Percentiles rank a stretch among this genome's conserved stretches.
Evolutionary conservation across 2,113 vertebrate species (phyloP).

Genomic region (Craseonycteris thonglongyai): DNA sequence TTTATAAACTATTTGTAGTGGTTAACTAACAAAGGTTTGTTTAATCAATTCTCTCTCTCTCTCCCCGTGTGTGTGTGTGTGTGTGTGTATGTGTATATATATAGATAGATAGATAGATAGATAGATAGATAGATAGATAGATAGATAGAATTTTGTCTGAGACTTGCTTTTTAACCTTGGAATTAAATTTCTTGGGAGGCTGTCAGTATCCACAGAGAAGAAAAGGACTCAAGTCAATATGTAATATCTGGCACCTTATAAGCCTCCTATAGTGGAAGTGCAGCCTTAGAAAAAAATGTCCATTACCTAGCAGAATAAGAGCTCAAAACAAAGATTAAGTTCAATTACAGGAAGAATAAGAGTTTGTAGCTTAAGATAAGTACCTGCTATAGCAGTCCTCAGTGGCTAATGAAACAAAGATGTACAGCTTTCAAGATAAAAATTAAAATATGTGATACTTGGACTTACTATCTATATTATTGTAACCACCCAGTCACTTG

Average conservation of each 20-base stretch:
- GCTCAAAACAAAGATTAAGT: slow-evolving; percentile 3
- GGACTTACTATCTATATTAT: background rate
- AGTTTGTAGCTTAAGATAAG: background rate
- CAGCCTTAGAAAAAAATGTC: background rate
- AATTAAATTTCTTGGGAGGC: background rate
- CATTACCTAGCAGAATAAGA: background rate
- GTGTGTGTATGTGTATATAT: too few species aligned
- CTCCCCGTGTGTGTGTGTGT: too few species aligned
- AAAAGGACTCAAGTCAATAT: background rate
- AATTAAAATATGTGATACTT: background rate
- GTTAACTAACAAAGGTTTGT: background rate
- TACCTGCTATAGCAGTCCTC: background rate
- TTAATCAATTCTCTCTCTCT: background rate
- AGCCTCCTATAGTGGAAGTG: background rate
- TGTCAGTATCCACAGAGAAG: background rate
- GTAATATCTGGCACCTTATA: background rate
- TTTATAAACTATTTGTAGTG: background rate
- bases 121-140: too few species aligned
- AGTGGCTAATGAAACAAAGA: background rate
- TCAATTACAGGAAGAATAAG: background rate
- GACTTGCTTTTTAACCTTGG: background rate
- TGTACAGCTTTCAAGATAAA: background rate
- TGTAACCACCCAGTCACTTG: background rate
- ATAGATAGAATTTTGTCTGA: background rate
- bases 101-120: too few species aligned